phyloP scores from a whole-genome alignment of 2,113 vertebrate genomes.

The Cyprinus carpio region DNA sequence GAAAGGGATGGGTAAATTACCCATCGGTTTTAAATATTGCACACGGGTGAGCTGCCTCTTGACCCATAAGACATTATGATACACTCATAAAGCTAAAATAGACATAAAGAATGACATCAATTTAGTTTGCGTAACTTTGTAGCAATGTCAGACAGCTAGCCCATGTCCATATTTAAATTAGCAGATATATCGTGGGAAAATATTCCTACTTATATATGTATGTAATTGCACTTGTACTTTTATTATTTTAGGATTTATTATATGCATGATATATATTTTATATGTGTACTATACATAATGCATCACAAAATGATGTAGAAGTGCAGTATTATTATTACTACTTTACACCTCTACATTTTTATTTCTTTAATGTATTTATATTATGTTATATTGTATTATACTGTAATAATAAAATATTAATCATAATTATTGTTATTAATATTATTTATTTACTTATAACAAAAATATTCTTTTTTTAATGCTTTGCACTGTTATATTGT shows the following conservation, averaged over 20 bases:
- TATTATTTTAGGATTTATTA: not conserved
- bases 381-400: not conserved
- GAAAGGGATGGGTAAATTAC: slow-evolving; percentile 30
- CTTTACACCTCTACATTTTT: not conserved
- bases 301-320: too few species aligned
- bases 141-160: not conserved
- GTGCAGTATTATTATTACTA: too few species aligned
- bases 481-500: too few species aligned
- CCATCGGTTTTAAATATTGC: slow-evolving; percentile 33
- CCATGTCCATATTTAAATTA: not conserved
- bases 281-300: not conserved
- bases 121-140: not conserved
- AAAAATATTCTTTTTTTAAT: too few species aligned
- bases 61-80: slow-evolving; percentile 27
- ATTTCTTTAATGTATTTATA: not conserved
- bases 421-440: not conserved
- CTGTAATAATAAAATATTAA: not conserved
- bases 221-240: not conserved
- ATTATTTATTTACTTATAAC: too few species aligned
- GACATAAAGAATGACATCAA: not conserved
- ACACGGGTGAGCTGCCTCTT: slow-evolving; percentile 21
- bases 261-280: not conserved
- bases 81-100: slow-evolving; percentile 9
- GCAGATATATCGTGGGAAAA: not conserved
- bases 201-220: not conserved